Percentiles rank a stretch among this genome's conserved stretches.
These are phyloP conservation scores for Elephas maximus DNA, from an alignment of 2,113 vertebrate genomes.

Conservation along the genomic window DNA sequence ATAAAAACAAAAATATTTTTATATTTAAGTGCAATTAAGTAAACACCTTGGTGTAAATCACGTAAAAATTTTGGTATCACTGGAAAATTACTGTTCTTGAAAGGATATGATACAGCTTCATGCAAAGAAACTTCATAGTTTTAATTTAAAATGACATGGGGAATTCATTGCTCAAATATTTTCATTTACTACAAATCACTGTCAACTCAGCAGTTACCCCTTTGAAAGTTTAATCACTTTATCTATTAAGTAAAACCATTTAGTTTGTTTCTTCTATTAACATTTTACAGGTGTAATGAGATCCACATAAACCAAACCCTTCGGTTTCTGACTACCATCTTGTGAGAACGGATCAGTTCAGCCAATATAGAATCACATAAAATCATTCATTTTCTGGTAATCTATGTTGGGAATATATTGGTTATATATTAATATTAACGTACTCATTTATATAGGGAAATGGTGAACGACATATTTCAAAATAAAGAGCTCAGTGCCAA, in stretches of 20 bases:
- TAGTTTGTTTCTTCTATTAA: not conserved
- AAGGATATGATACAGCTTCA: not conserved
- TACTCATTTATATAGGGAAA: not conserved
- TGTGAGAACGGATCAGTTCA: not conserved
- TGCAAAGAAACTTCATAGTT: not conserved
- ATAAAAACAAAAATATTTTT: not conserved
- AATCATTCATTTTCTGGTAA: not conserved
- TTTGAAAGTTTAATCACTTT: constrained; percentile 13
- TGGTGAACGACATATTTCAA: not conserved
- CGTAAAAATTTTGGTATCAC: not conserved
- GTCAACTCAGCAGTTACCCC: not conserved
- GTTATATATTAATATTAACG: not conserved
- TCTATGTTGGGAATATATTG: not conserved
- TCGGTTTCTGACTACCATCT: not conserved
- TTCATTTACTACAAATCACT: not conserved
- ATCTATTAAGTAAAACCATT: not conserved
- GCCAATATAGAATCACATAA: not conserved
- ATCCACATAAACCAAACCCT: not conserved
- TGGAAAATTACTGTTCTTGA: not conserved
- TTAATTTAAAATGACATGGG: not conserved
- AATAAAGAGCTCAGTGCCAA: not conserved
- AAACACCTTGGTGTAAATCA: not conserved
- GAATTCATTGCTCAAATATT: constrained; percentile 28
- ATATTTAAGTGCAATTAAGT: not conserved
- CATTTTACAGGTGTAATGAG: not conserved